These are phyloP conservation scores for Luperina testacea DNA, from an alignment of 2,888 invertebrate species.

Conservation along the genomic window DNA sequence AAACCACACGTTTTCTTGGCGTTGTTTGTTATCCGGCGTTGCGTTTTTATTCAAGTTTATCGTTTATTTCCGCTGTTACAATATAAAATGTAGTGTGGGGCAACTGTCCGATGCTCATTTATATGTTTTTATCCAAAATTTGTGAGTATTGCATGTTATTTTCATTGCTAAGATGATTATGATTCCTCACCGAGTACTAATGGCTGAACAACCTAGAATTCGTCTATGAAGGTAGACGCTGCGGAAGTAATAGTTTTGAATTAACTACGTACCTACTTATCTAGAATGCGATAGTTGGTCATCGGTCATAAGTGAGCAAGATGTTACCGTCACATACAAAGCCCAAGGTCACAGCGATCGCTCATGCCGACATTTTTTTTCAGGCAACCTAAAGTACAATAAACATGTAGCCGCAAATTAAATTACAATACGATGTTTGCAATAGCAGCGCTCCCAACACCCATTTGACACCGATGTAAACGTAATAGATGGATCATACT, in stretches of 20 bases:
- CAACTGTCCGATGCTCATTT: conserved; percentile 75
- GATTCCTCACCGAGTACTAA: conserved; percentile 62
- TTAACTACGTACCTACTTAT: conserved; percentile 2
- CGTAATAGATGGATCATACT: conserved; percentile 84
- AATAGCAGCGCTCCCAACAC: conserved; percentile 76
- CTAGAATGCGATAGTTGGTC: background rate
- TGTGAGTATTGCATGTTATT: conserved; percentile 77
- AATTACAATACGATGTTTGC: conserved; percentile 77
- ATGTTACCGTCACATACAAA: conserved; percentile 42
- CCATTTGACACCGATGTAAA: conserved; percentile 79
- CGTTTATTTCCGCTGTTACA: conserved; percentile 80
- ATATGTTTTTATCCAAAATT: conserved; percentile 77
- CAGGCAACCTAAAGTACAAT: conserved; percentile 73
- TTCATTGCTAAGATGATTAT: conserved; percentile 47
- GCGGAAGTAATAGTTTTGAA: conserved; percentile 38
- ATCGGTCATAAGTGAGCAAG: conserved; percentile 10
- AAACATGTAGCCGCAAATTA: conserved; percentile 83
- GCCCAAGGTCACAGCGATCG: conserved; percentile 69
- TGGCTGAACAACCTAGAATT: conserved; percentile 80
- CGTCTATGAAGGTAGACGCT: conserved; percentile 66
- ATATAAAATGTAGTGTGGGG: conserved; percentile 85
- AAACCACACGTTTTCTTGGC: conserved; percentile 89
- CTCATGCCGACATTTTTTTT: conserved; percentile 70
- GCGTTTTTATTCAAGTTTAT: conserved; percentile 82
- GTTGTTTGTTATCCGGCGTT: conserved; percentile 88